phyloP scores from a whole-genome alignment of 2,113 vertebrate genomes.

The Oryzias celebensis region DNA sequence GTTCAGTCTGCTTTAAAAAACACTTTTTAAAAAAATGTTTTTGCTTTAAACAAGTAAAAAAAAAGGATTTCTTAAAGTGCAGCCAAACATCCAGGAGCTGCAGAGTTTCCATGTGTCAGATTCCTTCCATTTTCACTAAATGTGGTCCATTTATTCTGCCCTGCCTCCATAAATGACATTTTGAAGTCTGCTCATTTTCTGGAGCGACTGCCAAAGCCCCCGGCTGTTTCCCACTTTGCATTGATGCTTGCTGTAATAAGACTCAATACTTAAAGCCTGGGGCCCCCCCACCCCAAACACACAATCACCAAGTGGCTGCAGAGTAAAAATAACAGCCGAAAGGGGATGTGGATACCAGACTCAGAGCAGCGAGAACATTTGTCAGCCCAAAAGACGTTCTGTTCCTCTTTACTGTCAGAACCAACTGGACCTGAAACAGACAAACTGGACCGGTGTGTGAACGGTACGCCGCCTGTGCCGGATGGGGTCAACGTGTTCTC shows the following conservation, averaged over 20 bases:
- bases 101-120: conserved; percentile 24
- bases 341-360: conserved; percentile 48
- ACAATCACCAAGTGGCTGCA: conserved; percentile 29
- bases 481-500: too few relatives aligned
- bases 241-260: conserved; percentile 48
- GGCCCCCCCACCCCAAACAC: conserved; percentile 45
- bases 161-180: conserved; percentile 60
- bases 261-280: conserved; percentile 50
- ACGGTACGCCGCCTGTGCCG: too few relatives aligned
- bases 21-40: too few relatives aligned
- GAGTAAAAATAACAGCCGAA: conserved; percentile 55
- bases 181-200: conserved; percentile 35
- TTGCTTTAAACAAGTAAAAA: not conserved
- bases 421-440: too few relatives aligned
- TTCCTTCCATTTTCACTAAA: conserved; percentile 1
- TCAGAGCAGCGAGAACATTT: conserved; percentile 16
- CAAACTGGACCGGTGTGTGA: too few relatives aligned
- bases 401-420: conserved; percentile 29
- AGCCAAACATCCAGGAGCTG: conserved; percentile 15
- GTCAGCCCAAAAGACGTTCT: conserved; percentile 36
- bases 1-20: too few relatives aligned
- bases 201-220: not conserved
- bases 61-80: not conserved
- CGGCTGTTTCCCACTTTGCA: conserved; percentile 48
- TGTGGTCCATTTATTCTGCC: conserved; percentile 45